phyloP scores from a whole-genome alignment of 2,888 invertebrate species.

The Trichogramma dendrolimi region DNA sequence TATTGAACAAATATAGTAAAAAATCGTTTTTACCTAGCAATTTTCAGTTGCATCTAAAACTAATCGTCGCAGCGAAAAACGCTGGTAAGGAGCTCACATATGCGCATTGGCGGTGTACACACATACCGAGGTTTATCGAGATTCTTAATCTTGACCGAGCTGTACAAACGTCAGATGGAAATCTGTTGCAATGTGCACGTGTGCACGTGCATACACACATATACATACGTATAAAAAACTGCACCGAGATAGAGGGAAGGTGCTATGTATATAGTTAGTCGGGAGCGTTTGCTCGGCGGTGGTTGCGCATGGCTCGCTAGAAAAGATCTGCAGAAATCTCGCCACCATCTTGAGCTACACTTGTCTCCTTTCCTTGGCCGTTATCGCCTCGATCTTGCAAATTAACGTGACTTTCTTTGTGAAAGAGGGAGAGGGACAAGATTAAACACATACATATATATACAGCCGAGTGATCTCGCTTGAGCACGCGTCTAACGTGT shows the following conservation, averaged over 20 bases:
- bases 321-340: constrained; percentile 32
- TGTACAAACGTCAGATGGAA: constrained; percentile 21
- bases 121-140: constrained; percentile 12
- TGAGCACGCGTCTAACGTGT: neutral
- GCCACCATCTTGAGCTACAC: constrained; percentile 37
- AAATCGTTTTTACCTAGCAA: too few relatives aligned
- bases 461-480: neutral
- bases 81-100: constrained; percentile 3
- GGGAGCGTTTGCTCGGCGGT: too few relatives aligned
- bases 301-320: neutral
- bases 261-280: neutral
- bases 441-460: neutral
- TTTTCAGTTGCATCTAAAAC: constrained; percentile 13
- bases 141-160: constrained; percentile 17
- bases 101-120: neutral
- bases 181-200: constrained; percentile 15
- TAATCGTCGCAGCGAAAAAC: constrained; percentile 22
- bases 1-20: too few relatives aligned
- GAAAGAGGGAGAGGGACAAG: constrained; percentile 3
- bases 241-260: neutral
- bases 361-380: constrained; percentile 28
- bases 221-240: constrained; percentile 21
- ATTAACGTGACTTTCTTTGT: constrained; percentile 28
- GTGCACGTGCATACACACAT: too few relatives aligned
- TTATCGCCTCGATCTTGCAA: constrained; percentile 28